These are phyloP conservation scores for Cryptus viduatorius DNA, from an alignment of 2,888 invertebrate genomes.

Conservation along the genomic window DNA sequence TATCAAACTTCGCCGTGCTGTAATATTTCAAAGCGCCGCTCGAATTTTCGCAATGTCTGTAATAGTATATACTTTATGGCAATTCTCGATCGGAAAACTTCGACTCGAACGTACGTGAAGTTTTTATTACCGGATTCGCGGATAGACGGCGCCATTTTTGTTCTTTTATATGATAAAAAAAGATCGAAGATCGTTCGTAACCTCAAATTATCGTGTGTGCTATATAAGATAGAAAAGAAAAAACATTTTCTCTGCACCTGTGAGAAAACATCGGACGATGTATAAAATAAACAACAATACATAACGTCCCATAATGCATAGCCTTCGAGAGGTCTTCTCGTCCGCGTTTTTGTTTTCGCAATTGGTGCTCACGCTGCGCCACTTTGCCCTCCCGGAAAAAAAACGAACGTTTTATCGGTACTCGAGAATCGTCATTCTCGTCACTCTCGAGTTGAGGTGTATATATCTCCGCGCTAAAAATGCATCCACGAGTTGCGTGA, in stretches of 20 bases:
- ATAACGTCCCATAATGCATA: not conserved
- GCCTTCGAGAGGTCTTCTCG: not conserved
- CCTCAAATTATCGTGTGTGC: not conserved
- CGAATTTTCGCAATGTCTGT: not conserved
- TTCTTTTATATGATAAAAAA: constrained; percentile 10
- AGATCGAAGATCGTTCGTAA: not conserved
- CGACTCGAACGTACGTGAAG: not conserved
- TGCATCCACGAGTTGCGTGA: constrained; percentile 43
- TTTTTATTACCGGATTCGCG: not conserved
- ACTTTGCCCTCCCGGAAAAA: not conserved
- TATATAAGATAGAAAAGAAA: constrained; percentile 19
- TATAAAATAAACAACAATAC: constrained; percentile 9
- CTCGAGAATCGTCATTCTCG: constrained; percentile 11
- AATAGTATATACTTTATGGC: constrained; percentile 34
- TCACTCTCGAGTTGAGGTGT: not conserved
- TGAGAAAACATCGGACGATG: not conserved
- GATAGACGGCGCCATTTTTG: constrained; percentile 2
- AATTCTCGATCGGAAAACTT: not conserved
- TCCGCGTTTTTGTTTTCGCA: constrained; percentile 1
- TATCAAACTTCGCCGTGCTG: not conserved
- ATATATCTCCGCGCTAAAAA: constrained; percentile 15
- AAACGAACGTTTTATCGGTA: constrained; percentile 47
- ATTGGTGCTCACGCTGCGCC: not conserved
- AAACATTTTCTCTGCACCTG: not conserved
- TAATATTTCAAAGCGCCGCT: constrained; percentile 3